These are phyloP conservation scores for Melanchra persicariae DNA, from an alignment of 2,888 invertebrate species.

Conservation along the genomic window DNA sequence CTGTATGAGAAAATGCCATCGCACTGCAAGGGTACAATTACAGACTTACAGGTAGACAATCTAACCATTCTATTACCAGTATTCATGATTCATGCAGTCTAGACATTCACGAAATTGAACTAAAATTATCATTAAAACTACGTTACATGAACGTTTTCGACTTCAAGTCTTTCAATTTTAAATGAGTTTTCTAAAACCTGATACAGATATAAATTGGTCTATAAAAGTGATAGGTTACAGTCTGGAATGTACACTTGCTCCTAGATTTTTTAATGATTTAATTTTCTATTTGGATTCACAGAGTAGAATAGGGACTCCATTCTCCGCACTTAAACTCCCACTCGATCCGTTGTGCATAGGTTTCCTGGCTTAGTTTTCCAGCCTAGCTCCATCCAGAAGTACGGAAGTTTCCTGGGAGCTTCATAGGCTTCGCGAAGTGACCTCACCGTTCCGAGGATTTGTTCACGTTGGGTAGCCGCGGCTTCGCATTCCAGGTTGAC, in stretches of 20 bases:
- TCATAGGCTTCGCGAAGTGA: no score
- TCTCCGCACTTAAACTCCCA: no score
- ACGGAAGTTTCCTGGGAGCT: no score
- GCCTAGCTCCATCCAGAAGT: no score
- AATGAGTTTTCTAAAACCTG: constrained; percentile 3
- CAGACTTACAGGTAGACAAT: neutral
- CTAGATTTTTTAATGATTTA: constrained; percentile 8
- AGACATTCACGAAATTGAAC: constrained; percentile 18
- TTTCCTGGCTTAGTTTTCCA: no score
- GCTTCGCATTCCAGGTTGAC: no score
- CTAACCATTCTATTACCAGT: neutral
- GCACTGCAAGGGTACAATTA: no score
- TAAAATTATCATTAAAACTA: constrained; percentile 30
- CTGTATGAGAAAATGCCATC: neutral
- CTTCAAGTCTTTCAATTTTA: neutral
- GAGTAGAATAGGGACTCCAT: no score
- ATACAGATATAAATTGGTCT: constrained; percentile 33
- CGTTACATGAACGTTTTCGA: constrained; percentile 5
- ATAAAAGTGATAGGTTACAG: constrained; percentile 25
- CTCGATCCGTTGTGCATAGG: no score
- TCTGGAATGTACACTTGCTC: neutral
- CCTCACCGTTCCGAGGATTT: no score
- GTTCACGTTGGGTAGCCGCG: no score
- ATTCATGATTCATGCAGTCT: constrained; percentile 25
- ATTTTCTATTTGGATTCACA: neutral